Evolutionary conservation across 2,888 invertebrate species (phyloP), one percentile per base, ranked within the genome.

Genomic region (Tipula lateralis): DNA sequence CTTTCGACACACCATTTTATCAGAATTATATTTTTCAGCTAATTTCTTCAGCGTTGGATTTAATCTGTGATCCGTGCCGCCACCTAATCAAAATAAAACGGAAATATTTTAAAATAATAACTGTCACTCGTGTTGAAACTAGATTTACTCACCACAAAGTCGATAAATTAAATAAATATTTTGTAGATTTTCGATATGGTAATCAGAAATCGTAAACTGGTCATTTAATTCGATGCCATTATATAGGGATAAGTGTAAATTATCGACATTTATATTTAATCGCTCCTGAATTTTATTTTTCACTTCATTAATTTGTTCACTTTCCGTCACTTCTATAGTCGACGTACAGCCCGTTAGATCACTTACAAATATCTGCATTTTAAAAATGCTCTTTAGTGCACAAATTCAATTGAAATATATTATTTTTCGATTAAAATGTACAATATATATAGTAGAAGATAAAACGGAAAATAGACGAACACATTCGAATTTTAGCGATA

Each of bases 1-100:
- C 32, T 82, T 82, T 82, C 82, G 82, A 82, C 82, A 82, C 29
- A 82, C 82, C 82, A 82, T 82, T 82, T 82, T 82, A 82, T 82
- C 82, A 30, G n/a, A 30, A 82, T 82, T 82, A 16, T 82, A 82
- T 32, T 82, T 82, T 12, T 82, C 30, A 0, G 82, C 82, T 30
- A 82, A 5, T 82, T 82, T 82, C 32, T 30, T 32, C 1, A 82
- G 82, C 6, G 82, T 82, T 29, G 82, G 82, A 30, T 29, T 29
- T 82, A 82, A 16, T 30, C 30, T 82, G 9, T 82, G 82, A 5
- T 30, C 7, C 32, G 30, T 82, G 3, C 82, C 82, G 7, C 82
- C 32, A 9, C 82, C 82, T 82, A 30, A 82, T 3, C n/a, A 82
- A 30, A 82, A n/a, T 44, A 7, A n/a, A n/a, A n/a, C n/a, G n/a